A percentile compares a stretch with the other conserved stretches of the same genome.
These are phyloP conservation scores for Pilophorus perplexus DNA, from an alignment of 2,888 invertebrate species.

Conservation along the genomic window DNA sequence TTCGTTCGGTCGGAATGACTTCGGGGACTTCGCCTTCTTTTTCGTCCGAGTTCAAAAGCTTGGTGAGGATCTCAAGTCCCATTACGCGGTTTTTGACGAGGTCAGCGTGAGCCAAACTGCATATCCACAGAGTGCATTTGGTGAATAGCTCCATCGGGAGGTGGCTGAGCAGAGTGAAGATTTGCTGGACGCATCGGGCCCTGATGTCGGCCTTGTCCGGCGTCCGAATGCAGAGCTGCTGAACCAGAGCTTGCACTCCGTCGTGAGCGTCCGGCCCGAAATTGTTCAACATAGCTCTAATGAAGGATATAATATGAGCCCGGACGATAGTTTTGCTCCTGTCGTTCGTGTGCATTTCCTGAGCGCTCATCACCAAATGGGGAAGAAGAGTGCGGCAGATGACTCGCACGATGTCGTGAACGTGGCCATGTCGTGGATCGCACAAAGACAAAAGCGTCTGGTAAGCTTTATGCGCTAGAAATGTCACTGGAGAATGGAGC, in stretches of 20 bases:
- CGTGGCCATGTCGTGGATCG: conserved; percentile 54
- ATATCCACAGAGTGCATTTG: conserved; percentile 53
- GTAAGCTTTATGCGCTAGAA: conserved; percentile 52
- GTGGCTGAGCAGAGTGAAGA: conserved; percentile 52
- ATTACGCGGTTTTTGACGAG: conserved; percentile 55
- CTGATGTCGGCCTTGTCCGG: conserved; percentile 55
- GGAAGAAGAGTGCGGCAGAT: conserved; percentile 55
- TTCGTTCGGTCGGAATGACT: background rate
- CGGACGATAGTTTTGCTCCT: conserved; percentile 47
- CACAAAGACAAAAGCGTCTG: conserved; percentile 53
- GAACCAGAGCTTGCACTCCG: conserved; percentile 52
- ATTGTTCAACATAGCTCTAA: conserved; percentile 50
- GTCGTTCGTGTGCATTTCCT: conserved; percentile 43
- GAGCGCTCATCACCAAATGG: conserved; percentile 51
- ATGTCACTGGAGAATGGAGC: conserved; percentile 24
- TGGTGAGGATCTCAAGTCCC: conserved; percentile 56
- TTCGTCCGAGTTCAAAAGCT: conserved; percentile 51
- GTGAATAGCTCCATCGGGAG: conserved; percentile 52
- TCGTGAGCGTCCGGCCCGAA: conserved; percentile 50
- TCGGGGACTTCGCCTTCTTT: conserved; percentile 11
- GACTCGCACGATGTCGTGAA: conserved; percentile 51
- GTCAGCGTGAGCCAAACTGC: conserved; percentile 51
- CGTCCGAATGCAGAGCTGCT: conserved; percentile 54
- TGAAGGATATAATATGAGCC: conserved; percentile 49
- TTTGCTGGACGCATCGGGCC: conserved; percentile 50